Base-by-base conservation (phyloP, 1,140 invertebrate species). In the Zaprionus lachaisei region DNA sequence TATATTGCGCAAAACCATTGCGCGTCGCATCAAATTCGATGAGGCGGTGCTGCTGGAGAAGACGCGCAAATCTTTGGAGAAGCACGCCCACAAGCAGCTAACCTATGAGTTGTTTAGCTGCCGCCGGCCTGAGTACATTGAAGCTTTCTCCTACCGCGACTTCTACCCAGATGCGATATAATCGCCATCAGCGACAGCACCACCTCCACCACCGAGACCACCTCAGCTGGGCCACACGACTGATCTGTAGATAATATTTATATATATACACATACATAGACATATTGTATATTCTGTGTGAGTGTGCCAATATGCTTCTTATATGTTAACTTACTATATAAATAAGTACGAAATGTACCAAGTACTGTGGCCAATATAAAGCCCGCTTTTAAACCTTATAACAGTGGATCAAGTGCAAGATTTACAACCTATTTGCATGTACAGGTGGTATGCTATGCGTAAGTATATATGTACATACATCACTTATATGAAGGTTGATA, bases 141-240 rank as follows among this genome's bases (percentile, higher is more conserved):
- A 92, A 34, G 55, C 60, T n/a, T 89, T 92, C 20, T 91, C 91
- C 58, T 92, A 92, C 54, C 83, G 91, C 5, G 87, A 92, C 22
- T 89, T 74, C 31, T 91, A 92, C 77, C 91, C 91, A 20, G 81
- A 90, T 6, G 54, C 81, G 7, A 55, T 90, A 4, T 79, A 75
- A 76, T 12, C 28, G 6, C 12, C 11, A 55, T n/a, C 51, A 22
- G 34, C 17, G 47, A 20, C 34, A 41, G 31, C 20, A 58, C 34
- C 58, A 31, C 24, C 66, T 31, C 34, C 49, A 56, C 14, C 34
- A 56, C 14, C 49, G n/a, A 38, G 26, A 66, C n/a, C 34, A 66
- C n/a, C 51, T 66, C 54, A 66, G 24, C 47, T 57, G 20, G 51
- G 34, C 60, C 68, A 74, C 70, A 74, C 66, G 83, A 82, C 83